A percentile compares a stretch with the other conserved stretches of the same genome.
Evolutionary conservation across 2,797 vertebrate genomes (phyloP).

Genomic region (Tolypeutes matacus): DNA sequence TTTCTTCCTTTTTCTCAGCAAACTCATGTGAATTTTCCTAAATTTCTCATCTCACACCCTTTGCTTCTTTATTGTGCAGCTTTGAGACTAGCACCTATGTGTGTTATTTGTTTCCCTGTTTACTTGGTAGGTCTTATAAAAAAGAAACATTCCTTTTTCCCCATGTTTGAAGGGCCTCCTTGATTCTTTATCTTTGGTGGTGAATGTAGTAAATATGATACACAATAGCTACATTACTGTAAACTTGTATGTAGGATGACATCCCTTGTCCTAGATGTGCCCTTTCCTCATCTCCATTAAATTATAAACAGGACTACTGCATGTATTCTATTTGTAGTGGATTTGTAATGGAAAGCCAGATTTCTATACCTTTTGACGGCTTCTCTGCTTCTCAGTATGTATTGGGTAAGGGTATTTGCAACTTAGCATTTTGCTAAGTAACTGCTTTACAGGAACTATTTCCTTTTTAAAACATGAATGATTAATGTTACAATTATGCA

Average conservation of each 20-base stretch:
- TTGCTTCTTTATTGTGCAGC: conserved; percentile 86
- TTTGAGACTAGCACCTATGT: conserved; percentile 87
- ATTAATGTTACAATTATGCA: conserved; percentile 78
- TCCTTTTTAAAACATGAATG: conserved; percentile 70
- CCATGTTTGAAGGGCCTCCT: conserved; percentile 83
- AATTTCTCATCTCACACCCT: conserved; percentile 82
- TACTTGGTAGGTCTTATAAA: conserved; percentile 83
- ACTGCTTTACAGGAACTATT: conserved; percentile 71
- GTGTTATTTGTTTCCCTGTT: conserved; percentile 83
- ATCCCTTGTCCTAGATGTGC: conserved; percentile 66
- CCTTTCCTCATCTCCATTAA: conserved; percentile 66
- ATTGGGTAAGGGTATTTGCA: conserved; percentile 68
- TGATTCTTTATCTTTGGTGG: conserved; percentile 76
- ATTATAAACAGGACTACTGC: conserved; percentile 71
- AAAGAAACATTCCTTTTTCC: conserved; percentile 88
- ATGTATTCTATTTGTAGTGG: conserved; percentile 69
- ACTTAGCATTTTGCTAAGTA: conserved; percentile 81
- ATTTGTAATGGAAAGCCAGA: conserved; percentile 57
- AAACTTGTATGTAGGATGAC: conserved; percentile 78
- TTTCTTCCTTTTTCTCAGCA: conserved; percentile 83
- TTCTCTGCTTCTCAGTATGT: conserved; percentile 51
- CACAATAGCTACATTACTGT: conserved; percentile 80
- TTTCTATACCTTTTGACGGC: conserved; percentile 51
- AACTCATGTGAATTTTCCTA: conserved; percentile 72
- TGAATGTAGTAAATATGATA: conserved; percentile 79